A percentile compares a stretch with the other conserved stretches of the same genome.
These are phyloP conservation scores for Drosophila guanche DNA, from an alignment of 1,140 invertebrate genomes.

Conservation along the genomic window DNA sequence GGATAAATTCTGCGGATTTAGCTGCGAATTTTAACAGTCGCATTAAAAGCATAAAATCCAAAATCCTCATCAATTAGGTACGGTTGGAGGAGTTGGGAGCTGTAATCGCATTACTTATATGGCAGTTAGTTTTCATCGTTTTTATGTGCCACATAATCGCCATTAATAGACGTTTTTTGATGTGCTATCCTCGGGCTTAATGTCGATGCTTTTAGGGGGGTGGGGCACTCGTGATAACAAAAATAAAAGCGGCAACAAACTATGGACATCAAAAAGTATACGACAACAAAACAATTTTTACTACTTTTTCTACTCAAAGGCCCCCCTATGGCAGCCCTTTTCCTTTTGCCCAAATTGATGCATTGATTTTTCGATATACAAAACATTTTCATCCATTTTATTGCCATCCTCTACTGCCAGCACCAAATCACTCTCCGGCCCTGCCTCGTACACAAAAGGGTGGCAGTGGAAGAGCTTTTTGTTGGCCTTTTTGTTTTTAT, in stretches of 20 bases:
- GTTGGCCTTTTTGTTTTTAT: conserved; percentile 74
- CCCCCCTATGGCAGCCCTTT: no score
- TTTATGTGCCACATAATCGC: conserved; percentile 54
- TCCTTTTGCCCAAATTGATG: conserved; percentile 39
- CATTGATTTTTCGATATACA: conserved; percentile 77
- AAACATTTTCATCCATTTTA: conserved; percentile 69
- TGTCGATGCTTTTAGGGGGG: conserved; percentile 66
- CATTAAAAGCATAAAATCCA: conserved; percentile 25
- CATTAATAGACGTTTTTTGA: conserved; percentile 57
- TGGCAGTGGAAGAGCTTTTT: conserved; percentile 10
- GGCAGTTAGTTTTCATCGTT: conserved; percentile 40
- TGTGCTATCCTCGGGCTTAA: conserved; percentile 66
- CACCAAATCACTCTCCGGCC: conserved; percentile 1
- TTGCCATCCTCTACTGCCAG: conserved; percentile 32
- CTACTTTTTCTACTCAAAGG: conserved; percentile 56
- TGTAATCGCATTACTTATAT: conserved; percentile 57
- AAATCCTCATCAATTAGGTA: conserved; percentile 32
- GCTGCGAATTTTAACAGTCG: not conserved
- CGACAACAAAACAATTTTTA: conserved; percentile 47
- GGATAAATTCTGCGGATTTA: not conserved
- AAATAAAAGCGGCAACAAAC: conserved; percentile 70
- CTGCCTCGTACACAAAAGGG: not conserved
- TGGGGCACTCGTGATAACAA: conserved; percentile 34
- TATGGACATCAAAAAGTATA: conserved; percentile 71
- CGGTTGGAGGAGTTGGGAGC: conserved; percentile 3